A percentile compares a stretch with the other conserved stretches of the same genome.
These are phyloP conservation scores for Semnornis frantzii DNA, from an alignment of 2,113 vertebrate genomes.

Conservation along the genomic window DNA sequence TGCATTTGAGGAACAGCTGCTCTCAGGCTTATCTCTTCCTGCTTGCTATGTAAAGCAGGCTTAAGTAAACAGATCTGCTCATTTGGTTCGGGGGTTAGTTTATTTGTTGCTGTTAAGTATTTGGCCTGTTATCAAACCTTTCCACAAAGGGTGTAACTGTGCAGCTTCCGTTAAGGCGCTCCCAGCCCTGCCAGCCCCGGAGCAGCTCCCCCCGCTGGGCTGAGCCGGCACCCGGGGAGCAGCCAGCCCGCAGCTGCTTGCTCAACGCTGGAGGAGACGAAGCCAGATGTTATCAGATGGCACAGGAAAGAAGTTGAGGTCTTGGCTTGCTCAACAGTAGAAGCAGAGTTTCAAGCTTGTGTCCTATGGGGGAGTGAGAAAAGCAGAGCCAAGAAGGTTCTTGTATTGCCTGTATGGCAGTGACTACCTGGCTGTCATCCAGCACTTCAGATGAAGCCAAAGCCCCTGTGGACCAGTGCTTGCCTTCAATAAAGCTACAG, in stretches of 20 bases:
- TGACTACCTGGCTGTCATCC: not conserved
- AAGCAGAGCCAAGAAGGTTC: not conserved
- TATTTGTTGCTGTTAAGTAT: conserved; percentile 47
- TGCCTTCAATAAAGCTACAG: not conserved
- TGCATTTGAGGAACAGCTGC: conserved; percentile 27
- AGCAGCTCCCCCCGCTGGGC: conserved; percentile 28
- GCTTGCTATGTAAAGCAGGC: conserved; percentile 32
- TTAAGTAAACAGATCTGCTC: conserved; percentile 12
- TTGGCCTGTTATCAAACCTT: conserved; percentile 60
- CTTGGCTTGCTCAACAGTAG: conserved; percentile 21
- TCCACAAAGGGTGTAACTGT: conserved; percentile 57
- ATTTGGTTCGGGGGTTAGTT: conserved; percentile 56
- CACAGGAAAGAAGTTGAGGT: not conserved
- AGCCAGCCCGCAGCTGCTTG: not conserved
- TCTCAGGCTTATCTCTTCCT: not conserved
- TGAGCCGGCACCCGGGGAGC: conserved; percentile 22
- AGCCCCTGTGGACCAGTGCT: accelerated
- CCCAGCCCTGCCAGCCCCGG: not conserved
- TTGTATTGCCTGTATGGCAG: not conserved
- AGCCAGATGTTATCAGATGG: conserved; percentile 31
- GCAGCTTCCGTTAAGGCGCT: conserved; percentile 27
- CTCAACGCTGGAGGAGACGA: not conserved
- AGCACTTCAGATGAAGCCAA: not conserved
- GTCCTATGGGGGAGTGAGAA: conserved; percentile 28
- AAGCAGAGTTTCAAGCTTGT: not conserved